A percentile compares a stretch with the other conserved stretches of the same genome.
Evolutionary conservation across 2,797 vertebrate genomes (phyloP).

Genomic region (Gambelia wislizenii): DNA sequence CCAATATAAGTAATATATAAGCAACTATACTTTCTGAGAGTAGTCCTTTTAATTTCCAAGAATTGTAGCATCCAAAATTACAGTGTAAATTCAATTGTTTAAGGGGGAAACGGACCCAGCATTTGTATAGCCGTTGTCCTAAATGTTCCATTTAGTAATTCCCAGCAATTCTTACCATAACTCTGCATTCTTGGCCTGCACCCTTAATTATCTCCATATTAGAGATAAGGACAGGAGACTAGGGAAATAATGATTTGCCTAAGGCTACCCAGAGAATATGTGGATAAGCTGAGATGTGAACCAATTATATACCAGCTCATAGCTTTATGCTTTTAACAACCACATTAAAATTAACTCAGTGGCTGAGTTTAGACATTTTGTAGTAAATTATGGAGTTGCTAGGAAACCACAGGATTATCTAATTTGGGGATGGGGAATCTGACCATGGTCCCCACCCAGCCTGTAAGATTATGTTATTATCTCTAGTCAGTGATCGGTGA

Average conservation of each 20-base stretch:
- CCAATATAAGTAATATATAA: background rate
- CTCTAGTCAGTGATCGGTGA: too few relatives aligned
- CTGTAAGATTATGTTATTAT: too few relatives aligned
- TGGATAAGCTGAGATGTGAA: background rate
- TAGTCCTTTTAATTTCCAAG: background rate
- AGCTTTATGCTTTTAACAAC: background rate
- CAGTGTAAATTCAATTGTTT: background rate
- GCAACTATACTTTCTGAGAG: background rate
- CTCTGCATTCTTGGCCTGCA: background rate
- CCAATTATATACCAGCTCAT: background rate
- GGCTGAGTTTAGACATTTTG: background rate
- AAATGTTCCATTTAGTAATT: background rate
- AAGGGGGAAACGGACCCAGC: background rate
- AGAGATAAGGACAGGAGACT: background rate
- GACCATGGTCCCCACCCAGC: too few relatives aligned
- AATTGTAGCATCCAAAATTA: background rate
- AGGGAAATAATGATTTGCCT: background rate
- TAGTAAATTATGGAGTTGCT: background rate
- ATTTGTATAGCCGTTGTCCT: background rate
- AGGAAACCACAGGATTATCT: too few relatives aligned
- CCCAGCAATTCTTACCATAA: too few relatives aligned
- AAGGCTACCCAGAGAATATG: background rate
- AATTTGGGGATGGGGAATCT: background rate
- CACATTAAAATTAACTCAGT: background rate
- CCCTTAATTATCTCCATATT: background rate